These are phyloP conservation scores for Rhingia rostrata DNA, from an alignment of 2,888 invertebrate genomes.

Conservation along the genomic window DNA sequence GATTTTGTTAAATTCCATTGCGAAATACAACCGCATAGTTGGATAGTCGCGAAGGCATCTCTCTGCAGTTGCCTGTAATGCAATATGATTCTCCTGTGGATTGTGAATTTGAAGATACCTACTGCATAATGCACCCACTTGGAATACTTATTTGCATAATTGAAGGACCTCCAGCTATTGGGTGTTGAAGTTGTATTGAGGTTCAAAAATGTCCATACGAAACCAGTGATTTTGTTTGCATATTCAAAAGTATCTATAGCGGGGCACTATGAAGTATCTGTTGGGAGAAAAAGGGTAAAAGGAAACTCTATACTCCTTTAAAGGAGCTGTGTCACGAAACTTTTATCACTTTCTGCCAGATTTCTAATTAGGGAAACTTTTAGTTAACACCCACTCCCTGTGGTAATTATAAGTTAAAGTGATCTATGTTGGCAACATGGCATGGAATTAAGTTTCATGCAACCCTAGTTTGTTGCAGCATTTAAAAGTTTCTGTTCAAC, in stretches of 20 bases:
- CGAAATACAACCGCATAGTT: not conserved
- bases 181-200: too few species aligned
- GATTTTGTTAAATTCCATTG: slow-evolving; percentile 24
- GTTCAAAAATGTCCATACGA: too few species aligned
- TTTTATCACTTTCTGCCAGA: slow-evolving; percentile 69
- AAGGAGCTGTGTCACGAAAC: slow-evolving; percentile 42
- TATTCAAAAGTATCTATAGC: too few species aligned
- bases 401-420: slow-evolving; percentile 70
- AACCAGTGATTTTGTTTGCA: too few species aligned
- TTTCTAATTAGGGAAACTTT: slow-evolving; percentile 71
- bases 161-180: not conserved
- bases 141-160: slow-evolving; percentile 6
- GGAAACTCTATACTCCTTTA: too few species aligned
- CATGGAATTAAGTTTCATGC: slow-evolving; percentile 60
- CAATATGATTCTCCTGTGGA: not conserved
- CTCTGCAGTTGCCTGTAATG: not conserved
- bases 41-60: not conserved
- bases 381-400: slow-evolving; percentile 63
- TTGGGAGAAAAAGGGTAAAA: too few species aligned
- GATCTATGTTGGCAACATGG: slow-evolving; percentile 61
- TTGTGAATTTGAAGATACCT: slow-evolving; percentile 7
- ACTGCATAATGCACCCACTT: not conserved
- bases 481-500: slow-evolving; percentile 42
- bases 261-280: too few species aligned
- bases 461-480: slow-evolving; percentile 51